Conservation (phyloP, 2,113 vertebrate genomes). For the mouse (Mus musculus) region GRCm39 chr14:30429501-30430000, state of each 20-base stretch:
- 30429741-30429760: background rate
- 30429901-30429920: background rate
- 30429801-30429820: background rate
- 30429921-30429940: background rate
- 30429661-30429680: background rate
- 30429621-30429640: background rate
- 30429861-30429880: background rate
- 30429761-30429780: background rate
- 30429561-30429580: background rate
- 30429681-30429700: background rate
- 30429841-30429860: background rate
- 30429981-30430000: background rate
- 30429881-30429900: background rate
- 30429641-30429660: background rate
- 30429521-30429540: background rate
- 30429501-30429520: background rate
- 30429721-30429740: background rate
- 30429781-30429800: background rate
- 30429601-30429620: background rate
- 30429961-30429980: background rate
- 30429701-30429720: no score
- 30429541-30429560: background rate
- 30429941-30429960: background rate
- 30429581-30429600: background rate
- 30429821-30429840: background rate